These are phyloP conservation scores for Pedetes capensis DNA, from an alignment of 2,113 vertebrate genomes.

Conservation along the genomic window DNA sequence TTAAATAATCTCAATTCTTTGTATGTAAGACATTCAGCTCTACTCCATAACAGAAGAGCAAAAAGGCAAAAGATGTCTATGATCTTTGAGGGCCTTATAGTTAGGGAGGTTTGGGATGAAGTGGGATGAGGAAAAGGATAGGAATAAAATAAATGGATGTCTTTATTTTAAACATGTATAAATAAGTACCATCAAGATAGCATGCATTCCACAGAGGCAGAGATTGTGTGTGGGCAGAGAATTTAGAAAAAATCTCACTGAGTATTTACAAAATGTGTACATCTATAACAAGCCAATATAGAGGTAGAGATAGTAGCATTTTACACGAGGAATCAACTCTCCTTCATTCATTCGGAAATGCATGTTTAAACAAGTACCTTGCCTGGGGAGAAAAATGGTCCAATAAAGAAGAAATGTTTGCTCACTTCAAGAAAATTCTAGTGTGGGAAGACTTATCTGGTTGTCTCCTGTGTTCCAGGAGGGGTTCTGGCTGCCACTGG, in stretches of 20 bases:
- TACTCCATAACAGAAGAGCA: background rate
- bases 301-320: background rate
- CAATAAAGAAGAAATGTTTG: background rate
- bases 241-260: background rate
- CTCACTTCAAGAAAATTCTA: background rate
- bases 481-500: background rate
- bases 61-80: background rate
- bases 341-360: background rate
- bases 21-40: background rate
- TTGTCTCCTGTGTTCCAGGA: background rate
- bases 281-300: background rate
- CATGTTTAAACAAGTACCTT: background rate
- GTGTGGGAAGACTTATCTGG: background rate
- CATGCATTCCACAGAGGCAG: background rate
- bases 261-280: background rate
- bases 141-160: background rate
- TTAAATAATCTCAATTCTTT: background rate
- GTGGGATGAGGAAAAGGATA: background rate
- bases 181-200: background rate
- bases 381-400: background rate
- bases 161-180: slow-evolving; percentile 16
- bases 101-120: background rate
- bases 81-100: background rate
- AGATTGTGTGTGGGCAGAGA: background rate
- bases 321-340: background rate